Conservation (phyloP, 2,113 vertebrate genomes). For the Cervus canadensis region DNA sequence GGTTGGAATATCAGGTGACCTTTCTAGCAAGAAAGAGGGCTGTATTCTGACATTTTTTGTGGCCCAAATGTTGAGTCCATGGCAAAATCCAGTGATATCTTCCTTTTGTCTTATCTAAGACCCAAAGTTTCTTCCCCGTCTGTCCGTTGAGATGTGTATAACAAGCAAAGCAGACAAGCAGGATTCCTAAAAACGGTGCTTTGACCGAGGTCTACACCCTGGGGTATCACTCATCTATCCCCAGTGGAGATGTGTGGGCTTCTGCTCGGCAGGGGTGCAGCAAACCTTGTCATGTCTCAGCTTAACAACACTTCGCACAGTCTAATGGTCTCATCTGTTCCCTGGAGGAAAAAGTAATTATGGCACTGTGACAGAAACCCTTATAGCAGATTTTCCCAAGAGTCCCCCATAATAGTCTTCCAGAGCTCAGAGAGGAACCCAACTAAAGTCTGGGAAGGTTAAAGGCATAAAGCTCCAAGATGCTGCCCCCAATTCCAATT, state of each 20-base stretch:
- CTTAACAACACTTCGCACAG: not conserved
- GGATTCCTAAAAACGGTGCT: fast-evolving
- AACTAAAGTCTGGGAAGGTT: not conserved
- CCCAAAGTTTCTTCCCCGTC: not conserved
- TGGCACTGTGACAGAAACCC: not conserved
- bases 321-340: not conserved
- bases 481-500: not conserved
- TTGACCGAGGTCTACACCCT: fast-evolving
- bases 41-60: not conserved
- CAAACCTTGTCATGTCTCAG: not conserved
- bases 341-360: not conserved
- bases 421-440: fast-evolving
- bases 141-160: not conserved
- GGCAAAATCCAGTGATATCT: not conserved
- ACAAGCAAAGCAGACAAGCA: not conserved
- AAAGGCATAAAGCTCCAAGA: not conserved
- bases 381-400: not conserved
- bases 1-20: not conserved
- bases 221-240: not conserved
- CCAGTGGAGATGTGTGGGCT: not conserved
- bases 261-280: fast-evolving
- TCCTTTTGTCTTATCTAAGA: not conserved
- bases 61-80: not conserved
- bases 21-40: not conserved
- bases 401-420: not conserved